Conservation (phyloP, 92 coral and sea anemone genomes). For the Virgularia gustaviana region DNA sequence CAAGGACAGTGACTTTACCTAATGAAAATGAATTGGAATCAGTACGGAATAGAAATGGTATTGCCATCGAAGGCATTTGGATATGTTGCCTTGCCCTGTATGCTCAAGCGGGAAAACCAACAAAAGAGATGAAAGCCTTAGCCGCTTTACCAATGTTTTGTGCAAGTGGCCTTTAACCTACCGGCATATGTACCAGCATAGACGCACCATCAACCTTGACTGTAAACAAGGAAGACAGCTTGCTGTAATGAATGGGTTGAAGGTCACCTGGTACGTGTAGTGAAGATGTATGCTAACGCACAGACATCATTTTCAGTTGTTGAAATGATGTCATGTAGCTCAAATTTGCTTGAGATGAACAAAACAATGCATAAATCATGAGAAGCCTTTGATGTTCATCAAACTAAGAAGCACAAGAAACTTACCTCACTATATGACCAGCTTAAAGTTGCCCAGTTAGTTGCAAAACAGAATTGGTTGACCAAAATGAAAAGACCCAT, state of each 20-base stretch:
- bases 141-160: neutral
- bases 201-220: slow-evolving; percentile 27
- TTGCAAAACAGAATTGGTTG: slow-evolving; percentile 6
- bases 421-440: slow-evolving; percentile 43
- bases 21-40: slow-evolving; percentile 21
- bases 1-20: slow-evolving; percentile 26
- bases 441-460: slow-evolving; percentile 46
- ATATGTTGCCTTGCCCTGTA: neutral
- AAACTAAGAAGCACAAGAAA: slow-evolving; percentile 33
- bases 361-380: slow-evolving; percentile 34
- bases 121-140: neutral
- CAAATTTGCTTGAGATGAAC: slow-evolving; percentile 30
- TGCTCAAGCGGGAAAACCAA: slow-evolving; percentile 1
- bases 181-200: neutral
- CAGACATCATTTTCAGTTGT: slow-evolving; percentile 35
- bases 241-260: slow-evolving; percentile 52
- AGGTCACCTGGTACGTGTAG: slow-evolving; percentile 35
- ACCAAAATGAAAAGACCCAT: neutral
- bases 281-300: slow-evolving; percentile 35
- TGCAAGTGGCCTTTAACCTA: neutral
- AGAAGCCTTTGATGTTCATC: slow-evolving; percentile 45
- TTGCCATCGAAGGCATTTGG: slow-evolving; percentile 42
- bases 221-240: slow-evolving; percentile 42
- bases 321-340: slow-evolving; percentile 46
- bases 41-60: slow-evolving; percentile 41